Conservation (phyloP, 1,140 invertebrate species). For the Pentalonia nigronervosa region DNA sequence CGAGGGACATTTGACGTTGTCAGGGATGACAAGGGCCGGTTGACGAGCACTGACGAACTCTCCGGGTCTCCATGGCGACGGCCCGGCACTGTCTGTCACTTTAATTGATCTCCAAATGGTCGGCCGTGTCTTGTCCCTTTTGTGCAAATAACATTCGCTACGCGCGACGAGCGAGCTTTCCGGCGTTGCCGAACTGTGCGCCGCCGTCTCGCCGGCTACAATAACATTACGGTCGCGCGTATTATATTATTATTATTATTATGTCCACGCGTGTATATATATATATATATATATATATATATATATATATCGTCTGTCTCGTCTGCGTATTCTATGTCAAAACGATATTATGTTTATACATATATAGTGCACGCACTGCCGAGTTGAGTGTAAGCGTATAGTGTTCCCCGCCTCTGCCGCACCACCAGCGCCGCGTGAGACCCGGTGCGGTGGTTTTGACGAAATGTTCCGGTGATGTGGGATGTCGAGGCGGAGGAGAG, state of each 20-base stretch:
- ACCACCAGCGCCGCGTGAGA: background rate
- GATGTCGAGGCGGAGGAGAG: too few species aligned
- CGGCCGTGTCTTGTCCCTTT: constrained; percentile 57
- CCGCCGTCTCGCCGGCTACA: background rate
- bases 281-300: background rate
- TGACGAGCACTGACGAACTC: constrained; percentile 58
- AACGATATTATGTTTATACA: background rate
- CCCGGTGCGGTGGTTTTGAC: background rate
- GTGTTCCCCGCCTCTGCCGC: background rate
- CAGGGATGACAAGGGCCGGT: constrained; percentile 58
- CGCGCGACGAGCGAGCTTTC: constrained; percentile 40
- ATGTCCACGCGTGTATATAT: background rate
- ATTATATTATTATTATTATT: background rate
- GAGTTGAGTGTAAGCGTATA: background rate
- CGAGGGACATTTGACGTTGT: constrained; percentile 57
- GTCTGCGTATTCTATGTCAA: background rate
- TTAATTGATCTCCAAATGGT: constrained; percentile 58
- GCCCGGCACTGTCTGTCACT: constrained; percentile 56
- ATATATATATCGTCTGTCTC: too few species aligned
- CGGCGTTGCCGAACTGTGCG: constrained; percentile 48
- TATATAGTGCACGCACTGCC: background rate
- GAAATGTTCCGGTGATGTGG: background rate
- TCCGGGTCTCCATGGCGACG: constrained; percentile 53
- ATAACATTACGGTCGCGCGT: background rate
- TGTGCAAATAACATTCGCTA: constrained; percentile 55